Conservation (phyloP, 1,140 invertebrate genomes). For the Gonatopus flavifemur region DNA sequence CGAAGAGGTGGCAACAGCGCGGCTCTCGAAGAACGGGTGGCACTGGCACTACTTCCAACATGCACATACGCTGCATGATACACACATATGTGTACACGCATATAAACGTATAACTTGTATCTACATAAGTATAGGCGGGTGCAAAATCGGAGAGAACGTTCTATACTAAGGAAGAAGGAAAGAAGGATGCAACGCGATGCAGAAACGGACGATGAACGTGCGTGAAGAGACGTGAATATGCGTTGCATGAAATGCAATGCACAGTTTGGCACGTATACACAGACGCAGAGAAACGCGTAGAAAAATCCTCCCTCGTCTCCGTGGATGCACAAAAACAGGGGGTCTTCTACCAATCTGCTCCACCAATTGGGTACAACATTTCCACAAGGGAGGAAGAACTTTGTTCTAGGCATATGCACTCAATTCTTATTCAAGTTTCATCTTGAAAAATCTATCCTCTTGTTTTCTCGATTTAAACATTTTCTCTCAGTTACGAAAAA, state of each 20-base stretch:
- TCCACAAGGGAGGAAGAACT: too few relatives aligned
- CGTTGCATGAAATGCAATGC: conserved; percentile 26
- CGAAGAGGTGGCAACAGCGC: conserved; percentile 52
- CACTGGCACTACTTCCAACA: conserved; percentile 35
- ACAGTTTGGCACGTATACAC: conserved; percentile 19
- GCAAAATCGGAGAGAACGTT: too few relatives aligned
- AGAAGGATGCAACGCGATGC: conserved; percentile 2
- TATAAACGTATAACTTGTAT: too few relatives aligned
- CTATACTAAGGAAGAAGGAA: conserved; percentile 9
- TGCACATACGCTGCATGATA: conserved; percentile 11
- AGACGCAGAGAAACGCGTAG: conserved; percentile 20
- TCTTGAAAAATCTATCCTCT: too few relatives aligned
- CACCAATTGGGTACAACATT: too few relatives aligned
- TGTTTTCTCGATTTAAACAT: too few relatives aligned
- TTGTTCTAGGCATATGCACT: too few relatives aligned
- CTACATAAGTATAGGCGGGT: too few relatives aligned
- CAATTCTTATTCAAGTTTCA: too few relatives aligned
- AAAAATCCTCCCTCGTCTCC: conserved; percentile 8
- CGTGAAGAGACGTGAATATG: conserved; percentile 14
- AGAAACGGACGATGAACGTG: not conserved
- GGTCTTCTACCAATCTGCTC: conserved; percentile 3
- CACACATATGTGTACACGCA: too few relatives aligned
- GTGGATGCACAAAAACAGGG: conserved; percentile 5
- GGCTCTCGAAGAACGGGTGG: conserved; percentile 36
- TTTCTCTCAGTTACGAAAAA: too few relatives aligned